These are phyloP conservation scores for Kobus ellipsiprymnus DNA, from an alignment of 2,113 vertebrate genomes.

Conservation along the genomic window DNA sequence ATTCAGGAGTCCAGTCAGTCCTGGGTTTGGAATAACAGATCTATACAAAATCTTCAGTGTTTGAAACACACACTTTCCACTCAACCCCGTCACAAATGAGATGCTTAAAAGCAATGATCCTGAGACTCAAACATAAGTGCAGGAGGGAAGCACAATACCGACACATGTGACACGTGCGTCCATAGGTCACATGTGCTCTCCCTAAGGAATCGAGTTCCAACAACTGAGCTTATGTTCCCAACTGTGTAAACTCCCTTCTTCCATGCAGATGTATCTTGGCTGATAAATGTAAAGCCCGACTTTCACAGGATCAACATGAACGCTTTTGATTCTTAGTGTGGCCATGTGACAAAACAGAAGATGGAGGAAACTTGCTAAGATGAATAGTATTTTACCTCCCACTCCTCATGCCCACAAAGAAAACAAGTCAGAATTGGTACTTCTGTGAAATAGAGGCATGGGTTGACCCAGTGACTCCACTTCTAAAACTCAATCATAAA, in stretches of 20 bases:
- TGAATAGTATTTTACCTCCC: background rate
- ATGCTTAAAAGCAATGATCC: background rate
- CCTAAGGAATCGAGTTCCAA: background rate
- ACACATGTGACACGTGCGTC: background rate
- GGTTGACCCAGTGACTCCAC: background rate
- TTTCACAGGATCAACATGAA: background rate
- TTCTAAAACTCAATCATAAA: conserved; percentile 17
- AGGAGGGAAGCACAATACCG: background rate
- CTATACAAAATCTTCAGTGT: background rate
- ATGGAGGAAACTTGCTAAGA: background rate
- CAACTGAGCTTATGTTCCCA: background rate
- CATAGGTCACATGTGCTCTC: background rate
- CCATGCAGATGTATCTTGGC: background rate
- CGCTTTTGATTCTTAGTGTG: background rate
- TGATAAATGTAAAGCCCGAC: background rate
- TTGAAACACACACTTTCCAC: background rate
- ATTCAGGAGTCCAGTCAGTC: conserved; percentile 39
- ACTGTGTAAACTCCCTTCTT: background rate
- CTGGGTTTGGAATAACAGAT: background rate
- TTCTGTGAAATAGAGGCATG: background rate
- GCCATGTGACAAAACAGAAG: background rate
- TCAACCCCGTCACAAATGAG: background rate
- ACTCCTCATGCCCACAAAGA: background rate
- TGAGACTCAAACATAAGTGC: background rate
- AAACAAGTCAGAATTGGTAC: background rate